Evolutionary conservation across 2,888 invertebrate genomes (phyloP).

Genomic region (Acanthosepion esculentum): DNA sequence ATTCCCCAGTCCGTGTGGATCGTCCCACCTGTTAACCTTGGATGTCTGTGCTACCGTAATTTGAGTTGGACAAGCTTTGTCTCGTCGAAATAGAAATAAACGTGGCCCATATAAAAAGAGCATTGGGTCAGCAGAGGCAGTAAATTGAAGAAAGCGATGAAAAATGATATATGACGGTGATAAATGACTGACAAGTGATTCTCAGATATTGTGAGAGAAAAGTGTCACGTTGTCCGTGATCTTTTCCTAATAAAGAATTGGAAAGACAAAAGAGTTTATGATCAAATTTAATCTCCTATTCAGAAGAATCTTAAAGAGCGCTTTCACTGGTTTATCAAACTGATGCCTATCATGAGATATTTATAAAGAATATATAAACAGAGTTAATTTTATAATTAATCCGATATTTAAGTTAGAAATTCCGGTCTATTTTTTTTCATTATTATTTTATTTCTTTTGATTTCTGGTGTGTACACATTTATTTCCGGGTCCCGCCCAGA

Average conservation of each 20-base stretch:
- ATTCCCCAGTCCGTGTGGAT: background rate
- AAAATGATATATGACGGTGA: background rate
- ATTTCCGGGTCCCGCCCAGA: no score
- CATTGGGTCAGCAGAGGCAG: background rate
- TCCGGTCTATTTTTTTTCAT: no score
- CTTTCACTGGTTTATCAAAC: no score
- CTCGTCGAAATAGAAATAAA: conserved; percentile 9
- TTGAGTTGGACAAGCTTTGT: background rate
- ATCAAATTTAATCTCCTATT: background rate
- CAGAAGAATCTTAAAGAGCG: no score
- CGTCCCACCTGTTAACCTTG: conserved; percentile 11
- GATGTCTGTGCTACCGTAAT: background rate
- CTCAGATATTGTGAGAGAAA: background rate
- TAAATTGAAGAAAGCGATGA: background rate
- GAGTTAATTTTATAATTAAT: no score
- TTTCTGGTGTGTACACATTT: no score
- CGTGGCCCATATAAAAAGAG: background rate
- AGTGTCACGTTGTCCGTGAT: background rate
- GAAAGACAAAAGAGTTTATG: background rate
- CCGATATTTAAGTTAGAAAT: no score
- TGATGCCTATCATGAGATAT: no score
- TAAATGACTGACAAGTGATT: background rate
- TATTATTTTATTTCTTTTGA: no score
- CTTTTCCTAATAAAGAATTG: background rate
- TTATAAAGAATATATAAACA: no score